Percentiles rank a stretch among this genome's conserved stretches.
phyloP scores from a whole-genome alignment of 2,888 invertebrate genomes.

The Ptychoptera contaminata region DNA sequence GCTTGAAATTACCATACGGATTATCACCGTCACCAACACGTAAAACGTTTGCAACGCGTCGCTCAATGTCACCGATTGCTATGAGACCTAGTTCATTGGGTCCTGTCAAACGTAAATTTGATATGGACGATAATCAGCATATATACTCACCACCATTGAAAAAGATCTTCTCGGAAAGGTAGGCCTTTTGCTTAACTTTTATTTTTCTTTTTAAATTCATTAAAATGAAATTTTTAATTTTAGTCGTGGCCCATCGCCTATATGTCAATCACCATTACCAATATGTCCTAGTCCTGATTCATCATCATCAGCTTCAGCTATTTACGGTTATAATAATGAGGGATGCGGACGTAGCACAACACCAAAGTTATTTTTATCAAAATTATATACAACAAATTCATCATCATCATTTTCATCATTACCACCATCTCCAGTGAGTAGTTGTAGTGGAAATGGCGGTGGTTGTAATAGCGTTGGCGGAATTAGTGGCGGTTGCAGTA shows the following conservation, averaged over 20 bases:
- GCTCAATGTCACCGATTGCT: conserved; percentile 79
- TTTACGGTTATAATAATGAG: conserved; percentile 5
- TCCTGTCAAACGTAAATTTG: conserved; percentile 39
- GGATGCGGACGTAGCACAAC: conserved; percentile 27
- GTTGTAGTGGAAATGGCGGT: conserved; percentile 3
- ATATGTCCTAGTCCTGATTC: conserved; percentile 31
- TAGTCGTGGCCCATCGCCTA: conserved; percentile 29
- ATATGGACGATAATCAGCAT: conserved; percentile 22
- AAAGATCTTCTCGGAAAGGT: conserved; percentile 29
- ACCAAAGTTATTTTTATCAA: conserved; percentile 29
- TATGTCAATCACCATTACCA: conserved; percentile 30
- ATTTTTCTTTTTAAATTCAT: neutral
- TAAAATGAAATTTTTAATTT: conserved; percentile 5
- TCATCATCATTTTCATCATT: conserved; percentile 25
- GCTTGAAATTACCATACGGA: conserved; percentile 32
- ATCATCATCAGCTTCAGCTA: conserved; percentile 7
- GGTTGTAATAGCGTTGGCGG: conserved; percentile 5
- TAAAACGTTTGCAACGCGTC: conserved; percentile 60
- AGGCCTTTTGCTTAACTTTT: neutral
- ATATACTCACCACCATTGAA: conserved; percentile 27
- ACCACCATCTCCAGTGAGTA: conserved; percentile 16
- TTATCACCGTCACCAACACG: conserved; percentile 76
- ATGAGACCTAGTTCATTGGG: conserved; percentile 61
- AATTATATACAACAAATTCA: conserved; percentile 23
- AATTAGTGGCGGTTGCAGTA: neutral